Evolutionary conservation across 1,140 invertebrate species (phyloP), one percentile per base, ranked within the genome.

Genomic region (Rhyzopertha dominica): DNA sequence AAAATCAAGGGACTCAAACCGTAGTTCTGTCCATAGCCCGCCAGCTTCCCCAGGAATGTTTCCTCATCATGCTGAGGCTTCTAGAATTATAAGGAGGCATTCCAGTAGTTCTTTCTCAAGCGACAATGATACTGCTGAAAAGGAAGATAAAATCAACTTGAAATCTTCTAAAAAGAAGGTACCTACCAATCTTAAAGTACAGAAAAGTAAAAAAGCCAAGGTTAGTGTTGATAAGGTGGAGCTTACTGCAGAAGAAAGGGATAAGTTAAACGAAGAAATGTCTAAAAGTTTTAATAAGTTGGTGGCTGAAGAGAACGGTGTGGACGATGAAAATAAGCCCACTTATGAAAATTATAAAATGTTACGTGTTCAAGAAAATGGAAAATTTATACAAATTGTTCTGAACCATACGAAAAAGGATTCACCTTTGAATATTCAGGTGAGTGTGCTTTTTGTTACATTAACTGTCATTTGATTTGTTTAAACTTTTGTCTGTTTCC

Each of bases 31-130:
- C 1, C 56, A 63, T 23, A 63, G 57, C 30, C 61, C 65, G 1
- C 65, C 65, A 7, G 48, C 58, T 4, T 63, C 59, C 0, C 62
- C 65, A n/a, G 31, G 45, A 14, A 44, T 71, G 77, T 28, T 75
- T 70, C 65, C 76, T 53, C 13, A 71, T 16, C 72, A 71, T 59
- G 81, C 80, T 20, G 82, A 87, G 53, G 84, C 83, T 28, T 87
- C 85, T 1, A 76, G 86, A 53, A 87, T 90, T 22, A 81, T 88
- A 53, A 72, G 85, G 26, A 73, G 85, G 32, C 84, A 87, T 58
- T 88, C 86, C 0, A 87, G 84, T 38, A 87, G 84, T 61, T 87
- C 85, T 9, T 87, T 83, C 64, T 88, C 85, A 0, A 87, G 85
- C 62, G 77, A 77, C 36, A 59, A 57, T 19, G 53, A 45, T 10